phyloP scores from a whole-genome alignment of 2,797 vertebrate genomes.

The Fundulus diaphanus region DNA sequence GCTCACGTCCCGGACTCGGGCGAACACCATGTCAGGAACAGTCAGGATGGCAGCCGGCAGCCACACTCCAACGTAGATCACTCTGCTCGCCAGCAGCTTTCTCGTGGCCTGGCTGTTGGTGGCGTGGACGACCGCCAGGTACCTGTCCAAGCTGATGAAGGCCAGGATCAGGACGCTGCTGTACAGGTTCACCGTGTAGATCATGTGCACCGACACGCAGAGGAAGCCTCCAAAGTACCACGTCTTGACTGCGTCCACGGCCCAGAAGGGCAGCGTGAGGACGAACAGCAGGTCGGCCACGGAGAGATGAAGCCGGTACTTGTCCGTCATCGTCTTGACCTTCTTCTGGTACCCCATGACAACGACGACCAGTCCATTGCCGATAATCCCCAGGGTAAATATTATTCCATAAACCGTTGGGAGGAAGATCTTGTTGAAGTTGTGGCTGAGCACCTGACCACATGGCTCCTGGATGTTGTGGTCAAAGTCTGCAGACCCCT shows the following conservation, averaged over 20 bases:
- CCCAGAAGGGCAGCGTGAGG: conserved; percentile 96
- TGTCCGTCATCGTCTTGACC: conserved; percentile 94
- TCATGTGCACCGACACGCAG: conserved; percentile 92
- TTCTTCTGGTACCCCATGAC: conserved; percentile 99
- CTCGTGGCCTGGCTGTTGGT: conserved; percentile 91
- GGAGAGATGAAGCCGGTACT: conserved; percentile 95
- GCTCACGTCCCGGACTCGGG: conserved; percentile 60
- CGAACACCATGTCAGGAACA: conserved; percentile 93
- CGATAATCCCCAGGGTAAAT: conserved; percentile 91
- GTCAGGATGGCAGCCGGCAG: conserved; percentile 91
- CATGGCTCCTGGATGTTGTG: conserved; percentile 76
- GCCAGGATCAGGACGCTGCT: conserved; percentile 97
- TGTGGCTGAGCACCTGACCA: conserved; percentile 66
- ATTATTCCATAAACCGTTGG: conserved; percentile 93
- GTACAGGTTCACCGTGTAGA: conserved; percentile 97
- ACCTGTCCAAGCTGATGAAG: conserved; percentile 96
- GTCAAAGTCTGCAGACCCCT: conserved; percentile 83
- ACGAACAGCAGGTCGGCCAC: conserved; percentile 96
- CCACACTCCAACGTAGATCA: conserved; percentile 95
- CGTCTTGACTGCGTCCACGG: conserved; percentile 87
- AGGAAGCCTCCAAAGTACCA: conserved; percentile 93
- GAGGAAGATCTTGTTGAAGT: conserved; percentile 92
- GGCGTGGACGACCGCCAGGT: conserved; percentile 93
- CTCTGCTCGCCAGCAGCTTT: conserved; percentile 88
- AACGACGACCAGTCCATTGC: conserved; percentile 93